Evolutionary conservation across 2,113 vertebrate genomes (phyloP).

Genomic region (Hiodon alosoides): DNA sequence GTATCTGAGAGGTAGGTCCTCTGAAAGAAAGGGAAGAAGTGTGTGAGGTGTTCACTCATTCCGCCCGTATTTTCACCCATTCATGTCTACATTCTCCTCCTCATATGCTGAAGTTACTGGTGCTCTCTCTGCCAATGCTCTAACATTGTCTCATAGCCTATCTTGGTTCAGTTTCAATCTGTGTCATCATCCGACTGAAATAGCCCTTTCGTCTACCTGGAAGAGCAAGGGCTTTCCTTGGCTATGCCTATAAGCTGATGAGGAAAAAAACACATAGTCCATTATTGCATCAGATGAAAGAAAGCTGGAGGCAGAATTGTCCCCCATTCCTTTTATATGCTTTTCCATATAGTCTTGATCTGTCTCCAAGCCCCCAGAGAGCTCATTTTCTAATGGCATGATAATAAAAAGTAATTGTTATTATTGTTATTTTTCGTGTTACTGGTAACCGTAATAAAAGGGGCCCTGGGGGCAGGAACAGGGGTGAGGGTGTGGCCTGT

Average conservation of each 20-base stretch:
- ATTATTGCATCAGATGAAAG: neutral
- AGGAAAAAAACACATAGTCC: neutral
- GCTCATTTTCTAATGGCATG: slow-evolving; percentile 19
- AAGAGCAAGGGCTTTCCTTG: neutral
- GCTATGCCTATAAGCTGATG: slow-evolving; percentile 7
- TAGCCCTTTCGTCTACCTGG: slow-evolving; percentile 4
- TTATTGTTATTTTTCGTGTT: slow-evolving; percentile 44
- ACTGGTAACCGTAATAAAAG: slow-evolving; percentile 52
- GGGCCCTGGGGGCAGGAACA: slow-evolving; percentile 35
- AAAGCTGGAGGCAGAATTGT: slow-evolving; percentile 25
- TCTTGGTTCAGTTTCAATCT: slow-evolving; percentile 25
- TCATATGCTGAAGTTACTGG: no score
- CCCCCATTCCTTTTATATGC: slow-evolving; percentile 32
- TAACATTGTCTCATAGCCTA: slow-evolving; percentile 7
- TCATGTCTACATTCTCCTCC: no score
- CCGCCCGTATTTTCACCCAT: no score
- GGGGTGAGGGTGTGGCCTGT: slow-evolving; percentile 19
- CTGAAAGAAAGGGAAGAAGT: no score
- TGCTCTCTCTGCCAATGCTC: neutral
- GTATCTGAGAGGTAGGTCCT: no score
- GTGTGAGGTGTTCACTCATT: no score
- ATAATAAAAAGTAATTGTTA: slow-evolving; percentile 54
- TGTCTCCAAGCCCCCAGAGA: slow-evolving; percentile 36
- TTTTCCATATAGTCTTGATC: slow-evolving; percentile 39
- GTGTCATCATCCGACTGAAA: neutral